Evolutionary conservation across 2,797 vertebrate genomes (phyloP).

Genomic region (Thamnophis elegans): DNA sequence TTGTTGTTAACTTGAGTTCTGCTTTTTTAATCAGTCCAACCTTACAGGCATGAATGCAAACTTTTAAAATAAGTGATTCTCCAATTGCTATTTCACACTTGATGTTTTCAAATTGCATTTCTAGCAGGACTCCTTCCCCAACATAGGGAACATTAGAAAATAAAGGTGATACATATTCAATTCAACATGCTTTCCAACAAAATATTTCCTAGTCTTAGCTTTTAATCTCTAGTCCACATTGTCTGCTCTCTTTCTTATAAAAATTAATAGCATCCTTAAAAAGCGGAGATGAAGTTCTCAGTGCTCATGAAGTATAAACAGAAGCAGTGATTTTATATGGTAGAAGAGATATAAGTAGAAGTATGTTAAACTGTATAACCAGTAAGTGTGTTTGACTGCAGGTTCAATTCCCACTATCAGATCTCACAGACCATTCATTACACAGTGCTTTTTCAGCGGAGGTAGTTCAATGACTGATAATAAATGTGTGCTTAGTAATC

Average conservation of each 20-base stretch:
- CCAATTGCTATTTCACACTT: neutral
- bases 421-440: neutral
- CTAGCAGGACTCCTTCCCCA: neutral
- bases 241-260: neutral
- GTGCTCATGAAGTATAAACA: neutral
- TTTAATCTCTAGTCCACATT: neutral
- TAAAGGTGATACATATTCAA: neutral
- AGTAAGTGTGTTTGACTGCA: neutral
- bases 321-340: neutral
- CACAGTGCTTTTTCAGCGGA: neutral
- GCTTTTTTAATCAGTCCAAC: constrained; percentile 2
- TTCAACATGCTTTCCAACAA: neutral
- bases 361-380: neutral
- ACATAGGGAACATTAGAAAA: neutral
- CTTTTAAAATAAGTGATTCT: neutral
- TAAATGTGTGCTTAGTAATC: neutral
- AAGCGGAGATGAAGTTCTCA: neutral
- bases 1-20: constrained; percentile 16
- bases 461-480: neutral
- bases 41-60: constrained; percentile 3
- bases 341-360: neutral
- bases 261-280: neutral
- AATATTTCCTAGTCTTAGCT: neutral
- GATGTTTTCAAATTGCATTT: neutral
- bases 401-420: neutral